Evolutionary conservation across 2,888 invertebrate species (phyloP).

Genomic region (Allolobophora icterica): DNA sequence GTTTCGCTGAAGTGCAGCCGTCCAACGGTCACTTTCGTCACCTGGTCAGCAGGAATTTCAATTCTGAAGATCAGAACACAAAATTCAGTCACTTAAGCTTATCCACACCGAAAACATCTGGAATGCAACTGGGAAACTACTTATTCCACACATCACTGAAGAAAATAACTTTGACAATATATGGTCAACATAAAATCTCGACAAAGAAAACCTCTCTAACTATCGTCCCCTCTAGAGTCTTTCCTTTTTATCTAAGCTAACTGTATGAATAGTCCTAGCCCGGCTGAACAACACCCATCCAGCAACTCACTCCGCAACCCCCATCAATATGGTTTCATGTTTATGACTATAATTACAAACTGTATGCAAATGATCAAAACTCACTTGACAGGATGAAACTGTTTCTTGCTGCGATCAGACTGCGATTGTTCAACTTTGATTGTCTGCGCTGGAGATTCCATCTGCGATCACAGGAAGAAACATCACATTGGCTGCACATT

Average conservation of each 20-base stretch:
- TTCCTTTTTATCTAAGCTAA: too few relatives aligned
- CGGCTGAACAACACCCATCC: too few relatives aligned
- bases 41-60: constrained; percentile 50
- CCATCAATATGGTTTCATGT: too few relatives aligned
- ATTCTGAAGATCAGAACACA: not conserved
- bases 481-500: too few relatives aligned
- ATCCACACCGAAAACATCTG: not conserved
- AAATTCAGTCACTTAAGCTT: not conserved
- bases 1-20: constrained; percentile 97
- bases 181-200: too few relatives aligned
- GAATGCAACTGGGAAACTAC: not conserved
- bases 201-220: too few relatives aligned
- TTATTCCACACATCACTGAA: too few relatives aligned
- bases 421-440: constrained; percentile 97
- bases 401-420: constrained; percentile 94
- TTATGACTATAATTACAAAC: too few relatives aligned
- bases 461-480: constrained; percentile 59
- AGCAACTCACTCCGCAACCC: too few relatives aligned
- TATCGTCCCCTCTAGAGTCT: too few relatives aligned
- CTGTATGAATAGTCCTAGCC: too few relatives aligned
- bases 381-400: constrained; percentile 93
- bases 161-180: too few relatives aligned
- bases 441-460: constrained; percentile 90
- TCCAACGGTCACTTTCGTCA: constrained; percentile 78
- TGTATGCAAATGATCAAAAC: not conserved